Percentiles rank a stretch among this genome's conserved stretches.
Evolutionary conservation across 2,797 vertebrate species (phyloP).

Genomic region (Melanotaenia trifasciata): DNA sequence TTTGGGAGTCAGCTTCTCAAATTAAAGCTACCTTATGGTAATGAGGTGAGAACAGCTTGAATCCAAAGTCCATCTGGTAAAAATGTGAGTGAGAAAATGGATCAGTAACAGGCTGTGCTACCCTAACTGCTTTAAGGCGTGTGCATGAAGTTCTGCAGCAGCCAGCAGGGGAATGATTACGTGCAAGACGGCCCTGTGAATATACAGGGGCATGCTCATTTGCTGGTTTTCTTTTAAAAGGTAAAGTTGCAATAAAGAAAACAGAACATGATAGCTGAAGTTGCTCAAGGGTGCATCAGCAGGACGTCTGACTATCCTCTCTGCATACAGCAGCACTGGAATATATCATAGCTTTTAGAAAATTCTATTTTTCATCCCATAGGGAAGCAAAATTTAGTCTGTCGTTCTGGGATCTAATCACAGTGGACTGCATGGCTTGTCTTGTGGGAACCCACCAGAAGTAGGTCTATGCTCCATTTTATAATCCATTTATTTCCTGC

Average conservation of each 20-base stretch:
- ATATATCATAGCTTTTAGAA: constrained; percentile 28
- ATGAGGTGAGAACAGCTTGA: constrained; percentile 37
- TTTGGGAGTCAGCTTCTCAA: constrained; percentile 32
- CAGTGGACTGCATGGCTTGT: constrained; percentile 35
- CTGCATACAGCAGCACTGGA: constrained; percentile 15
- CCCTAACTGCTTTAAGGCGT: not conserved
- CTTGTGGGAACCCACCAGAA: constrained; percentile 45
- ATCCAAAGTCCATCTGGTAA: constrained; percentile 42
- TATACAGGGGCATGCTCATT: not conserved
- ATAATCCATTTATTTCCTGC: constrained; percentile 13
- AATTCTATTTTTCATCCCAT: constrained; percentile 34
- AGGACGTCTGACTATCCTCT: constrained; percentile 23
- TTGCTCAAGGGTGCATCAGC: constrained; percentile 11
- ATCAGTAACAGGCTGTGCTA: constrained; percentile 17
- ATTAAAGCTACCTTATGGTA: constrained; percentile 33
- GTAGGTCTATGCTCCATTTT: constrained; percentile 55
- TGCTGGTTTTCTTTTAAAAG: not conserved
- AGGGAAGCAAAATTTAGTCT: constrained; percentile 32
- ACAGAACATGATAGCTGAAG: not conserved
- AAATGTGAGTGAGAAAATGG: constrained; percentile 30
- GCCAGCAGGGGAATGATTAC: not conserved
- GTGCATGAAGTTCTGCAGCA: not conserved
- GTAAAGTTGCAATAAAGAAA: not conserved
- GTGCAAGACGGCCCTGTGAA: not conserved
- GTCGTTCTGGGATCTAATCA: constrained; percentile 47